Conservation (phyloP, 1,140 invertebrate species). For the Drosophila simulans region DNA sequence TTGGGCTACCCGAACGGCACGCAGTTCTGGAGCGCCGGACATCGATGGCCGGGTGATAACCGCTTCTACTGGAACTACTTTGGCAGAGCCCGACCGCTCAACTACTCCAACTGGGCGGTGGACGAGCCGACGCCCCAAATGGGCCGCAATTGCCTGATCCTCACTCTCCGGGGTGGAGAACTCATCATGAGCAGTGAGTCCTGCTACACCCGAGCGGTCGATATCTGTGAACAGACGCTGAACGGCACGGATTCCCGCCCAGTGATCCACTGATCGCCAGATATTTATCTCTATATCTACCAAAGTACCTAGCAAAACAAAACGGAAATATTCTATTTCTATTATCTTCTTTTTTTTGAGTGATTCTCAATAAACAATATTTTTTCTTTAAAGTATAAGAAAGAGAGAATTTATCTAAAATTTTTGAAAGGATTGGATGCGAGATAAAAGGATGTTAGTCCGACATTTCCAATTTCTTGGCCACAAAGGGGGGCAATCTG, state of each 20-base stretch:
- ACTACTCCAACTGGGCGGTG: slow-evolving; percentile 62
- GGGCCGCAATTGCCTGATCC: slow-evolving; percentile 63
- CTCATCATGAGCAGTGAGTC: slow-evolving; percentile 63
- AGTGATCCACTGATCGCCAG: slow-evolving; percentile 44
- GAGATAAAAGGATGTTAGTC: no score
- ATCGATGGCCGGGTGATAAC: slow-evolving; percentile 63
- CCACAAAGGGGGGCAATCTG: neutral
- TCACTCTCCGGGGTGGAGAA: slow-evolving; percentile 43
- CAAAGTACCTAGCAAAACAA: neutral
- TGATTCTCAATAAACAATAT: no score
- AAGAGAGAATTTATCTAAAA: no score
- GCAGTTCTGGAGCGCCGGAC: slow-evolving; percentile 68
- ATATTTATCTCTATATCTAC: neutral
- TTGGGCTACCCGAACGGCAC: slow-evolving; percentile 54
- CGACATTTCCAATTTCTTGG: slow-evolving; percentile 26
- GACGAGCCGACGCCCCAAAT: slow-evolving; percentile 58
- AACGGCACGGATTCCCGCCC: slow-evolving; percentile 35
- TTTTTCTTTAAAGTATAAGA: no score
- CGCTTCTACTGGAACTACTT: slow-evolving; percentile 75
- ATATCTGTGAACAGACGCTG: slow-evolving; percentile 65
- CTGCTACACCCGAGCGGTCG: slow-evolving; percentile 49
- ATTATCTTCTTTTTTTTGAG: no score
- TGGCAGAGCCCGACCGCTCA: slow-evolving; percentile 52
- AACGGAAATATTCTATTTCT: no score
- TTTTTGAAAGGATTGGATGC: slow-evolving; percentile 51